Percentiles rank a stretch among this genome's conserved stretches.
These are phyloP conservation scores for Tipula lateralis DNA, from an alignment of 2,888 invertebrate genomes.

Conservation along the genomic window DNA sequence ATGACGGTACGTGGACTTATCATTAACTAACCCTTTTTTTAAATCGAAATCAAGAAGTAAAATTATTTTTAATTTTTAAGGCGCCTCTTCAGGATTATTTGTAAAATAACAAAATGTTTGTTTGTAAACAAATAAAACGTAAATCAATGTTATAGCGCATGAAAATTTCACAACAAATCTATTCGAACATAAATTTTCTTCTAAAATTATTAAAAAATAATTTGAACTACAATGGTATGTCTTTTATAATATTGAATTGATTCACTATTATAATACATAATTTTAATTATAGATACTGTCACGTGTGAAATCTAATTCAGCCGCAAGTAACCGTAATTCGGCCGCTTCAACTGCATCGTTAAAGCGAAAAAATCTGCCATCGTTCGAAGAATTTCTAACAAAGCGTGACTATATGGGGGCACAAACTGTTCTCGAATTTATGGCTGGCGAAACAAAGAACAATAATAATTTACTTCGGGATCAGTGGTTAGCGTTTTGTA, in stretches of 20 bases:
- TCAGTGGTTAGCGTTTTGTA: conserved; percentile 91
- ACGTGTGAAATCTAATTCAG: conserved; percentile 71
- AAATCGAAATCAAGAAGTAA: no score
- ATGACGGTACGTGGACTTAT: no score
- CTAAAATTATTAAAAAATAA: background rate
- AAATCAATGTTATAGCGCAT: background rate
- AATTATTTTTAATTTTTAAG: no score
- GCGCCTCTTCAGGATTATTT: no score
- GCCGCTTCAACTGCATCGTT: conserved; percentile 37
- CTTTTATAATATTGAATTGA: background rate
- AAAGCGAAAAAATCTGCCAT: conserved; percentile 59
- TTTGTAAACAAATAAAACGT: background rate
- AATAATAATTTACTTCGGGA: conserved; percentile 51
- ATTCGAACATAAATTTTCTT: background rate
- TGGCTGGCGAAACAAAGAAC: conserved; percentile 38
- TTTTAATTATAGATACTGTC: conserved; percentile 64
- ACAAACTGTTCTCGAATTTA: conserved; percentile 74
- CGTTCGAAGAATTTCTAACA: conserved; percentile 82
- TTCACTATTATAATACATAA: background rate
- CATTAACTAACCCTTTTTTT: no score
- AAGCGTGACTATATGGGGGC: conserved; percentile 93
- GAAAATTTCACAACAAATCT: conserved; percentile 20
- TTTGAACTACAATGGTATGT: background rate
- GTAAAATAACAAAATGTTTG: no score
- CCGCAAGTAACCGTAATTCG: conserved; percentile 43